A percentile compares a stretch with the other conserved stretches of the same genome.
Conservation (phyloP, 1,140 invertebrate species). For the Charaxes varanes region DNA sequence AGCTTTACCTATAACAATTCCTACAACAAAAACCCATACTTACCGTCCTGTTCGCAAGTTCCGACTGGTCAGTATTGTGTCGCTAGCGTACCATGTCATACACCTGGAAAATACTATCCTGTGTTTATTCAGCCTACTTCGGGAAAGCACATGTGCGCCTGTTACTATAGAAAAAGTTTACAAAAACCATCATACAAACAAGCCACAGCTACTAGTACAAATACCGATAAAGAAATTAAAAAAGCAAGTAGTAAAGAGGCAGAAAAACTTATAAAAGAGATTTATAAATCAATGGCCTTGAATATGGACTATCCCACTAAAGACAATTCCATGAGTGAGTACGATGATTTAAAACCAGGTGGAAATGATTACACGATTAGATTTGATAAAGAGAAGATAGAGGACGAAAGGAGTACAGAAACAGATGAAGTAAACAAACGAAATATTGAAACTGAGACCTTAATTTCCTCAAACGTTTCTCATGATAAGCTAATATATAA, state of each 20-base stretch:
- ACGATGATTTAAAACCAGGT: constrained; percentile 23
- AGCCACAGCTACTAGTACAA: constrained; percentile 31
- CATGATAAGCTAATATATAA: constrained; percentile 3
- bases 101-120: constrained; percentile 33
- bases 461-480: constrained; percentile 10
- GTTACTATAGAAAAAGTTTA: constrained; percentile 23
- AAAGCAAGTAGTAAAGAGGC: constrained; percentile 36
- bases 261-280: constrained; percentile 57
- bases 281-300: constrained; percentile 54
- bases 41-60: constrained; percentile 32
- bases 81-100: constrained; percentile 19
- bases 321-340: constrained; percentile 36
- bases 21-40: constrained; percentile 33
- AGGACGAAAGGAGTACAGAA: constrained; percentile 5
- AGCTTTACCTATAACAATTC: constrained; percentile 45
- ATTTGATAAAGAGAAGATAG: constrained; percentile 8
- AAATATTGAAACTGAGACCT: constrained; percentile 21
- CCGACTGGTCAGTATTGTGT: constrained; percentile 24
- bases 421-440: constrained; percentile 4
- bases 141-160: constrained; percentile 27
- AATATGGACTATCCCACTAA: constrained; percentile 38
- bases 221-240: constrained; percentile 27
- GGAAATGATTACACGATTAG: constrained; percentile 11
- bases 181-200: constrained; percentile 21
- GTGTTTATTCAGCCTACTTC: constrained; percentile 36